These are phyloP conservation scores for Masnerella sp. DNA, from an alignment of 2,888 invertebrate species.

Conservation along the genomic window DNA sequence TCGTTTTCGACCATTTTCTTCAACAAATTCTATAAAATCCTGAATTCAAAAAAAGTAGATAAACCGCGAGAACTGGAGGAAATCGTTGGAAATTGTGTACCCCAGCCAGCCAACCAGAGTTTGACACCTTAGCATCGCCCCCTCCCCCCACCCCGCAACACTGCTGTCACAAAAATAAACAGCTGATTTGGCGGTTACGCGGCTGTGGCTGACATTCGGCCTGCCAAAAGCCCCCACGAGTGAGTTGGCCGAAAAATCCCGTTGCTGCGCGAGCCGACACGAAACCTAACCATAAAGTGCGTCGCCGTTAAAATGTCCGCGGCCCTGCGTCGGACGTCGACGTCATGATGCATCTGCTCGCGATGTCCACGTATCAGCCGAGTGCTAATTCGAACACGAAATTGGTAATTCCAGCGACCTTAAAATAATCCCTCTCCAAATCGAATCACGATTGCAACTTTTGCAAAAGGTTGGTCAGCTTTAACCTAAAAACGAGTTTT, in stretches of 20 bases:
- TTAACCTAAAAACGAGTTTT: no score
- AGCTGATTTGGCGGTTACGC: conserved; percentile 43
- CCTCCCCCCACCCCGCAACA: neutral
- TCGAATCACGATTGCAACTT: no score
- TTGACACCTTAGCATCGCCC: conserved; percentile 38
- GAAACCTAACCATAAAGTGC: conserved; percentile 37
- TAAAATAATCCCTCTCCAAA: no score
- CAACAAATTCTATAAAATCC: no score
- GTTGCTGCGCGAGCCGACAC: neutral
- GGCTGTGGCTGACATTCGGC: conserved; percentile 1
- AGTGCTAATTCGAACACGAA: conserved; percentile 28
- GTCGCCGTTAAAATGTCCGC: conserved; percentile 31
- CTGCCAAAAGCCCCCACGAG: conserved; percentile 6
- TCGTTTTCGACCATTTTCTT: no score
- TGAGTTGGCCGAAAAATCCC: neutral
- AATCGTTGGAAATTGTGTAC: no score
- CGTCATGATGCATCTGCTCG: conserved; percentile 41
- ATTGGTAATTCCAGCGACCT: conserved; percentile 25
- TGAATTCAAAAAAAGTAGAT: no score
- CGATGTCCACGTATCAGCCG: conserved; percentile 70
- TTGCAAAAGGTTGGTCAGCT: no score
- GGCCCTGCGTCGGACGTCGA: conserved; percentile 27
- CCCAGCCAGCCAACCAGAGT: conserved; percentile 48
- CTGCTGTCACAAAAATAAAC: conserved; percentile 48
- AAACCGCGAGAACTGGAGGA: no score